Percentiles rank a stretch among this genome's conserved stretches.
Conservation (phyloP, 1,140 invertebrate genomes). For the honey bee (Apis mellifera) region Amel_HAv3.1 CM009944.2:10457001-10457500, state of each 20-base stretch:
- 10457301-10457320: background rate
- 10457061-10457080: slow-evolving; percentile 96
- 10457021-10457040: background rate
- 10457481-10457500: background rate
- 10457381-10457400: no score
- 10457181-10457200: no score
- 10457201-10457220: background rate
- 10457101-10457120: slow-evolving; percentile 96
- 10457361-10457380: background rate
- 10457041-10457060: slow-evolving; percentile 35
- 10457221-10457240: background rate
- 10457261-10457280: background rate
- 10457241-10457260: background rate
- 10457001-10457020: background rate
- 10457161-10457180: slow-evolving; percentile 27
- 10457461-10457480: slow-evolving; percentile 10
- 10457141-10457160: slow-evolving; percentile 66
- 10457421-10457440: no score
- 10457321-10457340: background rate
- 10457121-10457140: slow-evolving; percentile 90
- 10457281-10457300: background rate
- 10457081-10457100: slow-evolving; percentile 99
- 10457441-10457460: background rate
- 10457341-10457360: background rate
- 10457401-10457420: no score